Evolutionary conservation across 2,888 invertebrate species (phyloP).

Genomic region (Bibio marci): DNA sequence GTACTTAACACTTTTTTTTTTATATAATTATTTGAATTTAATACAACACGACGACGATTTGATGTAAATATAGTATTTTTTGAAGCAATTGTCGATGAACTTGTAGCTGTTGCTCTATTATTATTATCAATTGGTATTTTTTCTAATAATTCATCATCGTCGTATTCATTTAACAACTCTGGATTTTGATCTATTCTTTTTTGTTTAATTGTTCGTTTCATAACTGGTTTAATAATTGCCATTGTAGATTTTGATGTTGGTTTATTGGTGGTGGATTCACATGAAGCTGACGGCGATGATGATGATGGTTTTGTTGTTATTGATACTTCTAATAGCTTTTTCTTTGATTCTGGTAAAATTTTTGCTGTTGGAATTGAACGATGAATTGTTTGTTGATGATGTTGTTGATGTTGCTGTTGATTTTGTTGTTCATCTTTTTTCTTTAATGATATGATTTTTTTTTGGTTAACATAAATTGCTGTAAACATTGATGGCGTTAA

Average conservation of each 20-base stretch:
- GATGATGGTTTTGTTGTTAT: conserved; percentile 5
- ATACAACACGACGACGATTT: too few species aligned
- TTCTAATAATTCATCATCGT: conserved; percentile 3
- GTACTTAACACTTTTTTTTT: too few species aligned
- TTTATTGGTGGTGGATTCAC: conserved; percentile 5
- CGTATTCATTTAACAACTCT: not conserved
- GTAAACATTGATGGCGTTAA: conserved; percentile 14
- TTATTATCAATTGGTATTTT: too few species aligned
- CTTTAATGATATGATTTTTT: conserved; percentile 27
- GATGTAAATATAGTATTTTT: too few species aligned
- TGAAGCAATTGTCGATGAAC: too few species aligned
- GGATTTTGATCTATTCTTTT: not conserved
- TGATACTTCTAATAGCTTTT: not conserved
- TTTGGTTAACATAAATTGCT: conserved; percentile 20
- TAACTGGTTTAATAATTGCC: conserved; percentile 18
- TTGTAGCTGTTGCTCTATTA: not conserved
- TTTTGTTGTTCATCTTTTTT: conserved; percentile 11
- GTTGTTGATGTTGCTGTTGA: conserved; percentile 6
- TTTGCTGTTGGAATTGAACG: conserved; percentile 23
- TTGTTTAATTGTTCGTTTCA: not conserved
- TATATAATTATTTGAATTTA: too few species aligned
- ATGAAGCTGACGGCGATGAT: not conserved
- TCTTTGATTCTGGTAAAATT: conserved; percentile 26
- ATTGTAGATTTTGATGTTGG: conserved; percentile 8
- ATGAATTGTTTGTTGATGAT: conserved; percentile 9